Base-by-base conservation (phyloP, 2,797 vertebrate genomes). In the Parambassis ranga region DNA sequence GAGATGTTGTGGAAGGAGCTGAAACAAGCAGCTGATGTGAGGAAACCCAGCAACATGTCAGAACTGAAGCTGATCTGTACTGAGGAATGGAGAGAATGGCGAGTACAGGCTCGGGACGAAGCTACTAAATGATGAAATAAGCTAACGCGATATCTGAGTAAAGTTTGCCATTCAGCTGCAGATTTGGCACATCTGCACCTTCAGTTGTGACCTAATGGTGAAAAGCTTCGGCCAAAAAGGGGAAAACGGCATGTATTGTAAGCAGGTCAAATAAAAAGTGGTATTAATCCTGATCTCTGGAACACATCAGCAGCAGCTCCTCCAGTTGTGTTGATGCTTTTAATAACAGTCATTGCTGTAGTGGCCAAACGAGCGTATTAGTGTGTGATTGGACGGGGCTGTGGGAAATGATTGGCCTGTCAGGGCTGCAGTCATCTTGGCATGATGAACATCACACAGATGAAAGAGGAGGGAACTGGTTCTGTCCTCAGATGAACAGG, bases 401-500 rank as follows among this genome's bases (percentile, higher is more conserved):
- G n/a, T n/a, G 65, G 18, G 39, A 49, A 68, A 49, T 11, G 24
- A 53, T 36, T 44, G 46, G 6, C 28, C 41, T 4, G n/a, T 44
- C 51, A 65, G 52, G 9, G 33, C 26, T 18, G 48, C 32, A 66
- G 32, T 63, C 66, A 31, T 38, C 37, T 39, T 8, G 41, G 50
- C 31, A 41, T 38, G 77, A 81, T 77, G 77, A 84, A 80, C 63
- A 52, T 68, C 51, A 44, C 33, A 38, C 56, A 73, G 67, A 84
- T 78, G 77, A 73, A 71, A 64, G 63, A 37, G 22, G 60, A 53
- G 58, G 44, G 41, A 47, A 7, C 44, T 68, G 70, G 79, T 81
- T 77, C 64, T 28, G 70, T 82, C 68, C 65, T 77, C 63, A 56
- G 46, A 74, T 11, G 69, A 88, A 88, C 89, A 91, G 90, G 89